These are phyloP conservation scores for Dromius quadrimaculatus DNA, from an alignment of 2,888 invertebrate species.

Conservation along the genomic window DNA sequence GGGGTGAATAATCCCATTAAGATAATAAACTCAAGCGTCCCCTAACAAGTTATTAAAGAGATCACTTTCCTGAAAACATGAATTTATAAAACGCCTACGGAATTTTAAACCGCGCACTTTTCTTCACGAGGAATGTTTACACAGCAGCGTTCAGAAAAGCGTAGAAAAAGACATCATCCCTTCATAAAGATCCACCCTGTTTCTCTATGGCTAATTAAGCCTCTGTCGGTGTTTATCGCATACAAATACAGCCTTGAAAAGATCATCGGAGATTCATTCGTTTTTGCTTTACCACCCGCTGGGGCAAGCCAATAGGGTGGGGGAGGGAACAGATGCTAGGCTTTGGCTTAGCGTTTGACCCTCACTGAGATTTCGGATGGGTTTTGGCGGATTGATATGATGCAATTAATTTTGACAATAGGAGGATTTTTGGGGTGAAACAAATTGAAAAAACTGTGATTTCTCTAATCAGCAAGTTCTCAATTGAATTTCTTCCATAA, in stretches of 20 bases:
- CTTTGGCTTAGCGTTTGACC: constrained; percentile 32
- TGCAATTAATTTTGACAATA: constrained; percentile 37
- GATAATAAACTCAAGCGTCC: constrained; percentile 50
- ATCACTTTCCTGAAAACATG: constrained; percentile 51
- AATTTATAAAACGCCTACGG: constrained; percentile 51
- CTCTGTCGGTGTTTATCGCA: constrained; percentile 44
- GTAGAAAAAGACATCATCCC: constrained; percentile 17
- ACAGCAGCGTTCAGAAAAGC: constrained; percentile 15
- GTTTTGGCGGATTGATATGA: constrained; percentile 32
- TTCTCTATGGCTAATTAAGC: constrained; percentile 38
- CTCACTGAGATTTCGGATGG: constrained; percentile 27
- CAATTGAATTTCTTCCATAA: no score
- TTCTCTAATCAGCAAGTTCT: no score
- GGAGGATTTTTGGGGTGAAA: constrained; percentile 16
- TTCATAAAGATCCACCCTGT: constrained; percentile 17
- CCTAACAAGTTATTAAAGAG: constrained; percentile 52
- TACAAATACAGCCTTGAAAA: constrained; percentile 47
- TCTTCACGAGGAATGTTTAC: constrained; percentile 22
- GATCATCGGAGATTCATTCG: constrained; percentile 38
- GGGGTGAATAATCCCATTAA: constrained; percentile 52
- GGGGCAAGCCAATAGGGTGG: neutral
- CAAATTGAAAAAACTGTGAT: no score
- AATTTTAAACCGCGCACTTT: constrained; percentile 41
- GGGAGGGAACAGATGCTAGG: constrained; percentile 32
- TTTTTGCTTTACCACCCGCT: constrained; percentile 11